Base-by-base conservation (phyloP, 2,888 invertebrate genomes). In the Oxyteleia sp. region DNA sequence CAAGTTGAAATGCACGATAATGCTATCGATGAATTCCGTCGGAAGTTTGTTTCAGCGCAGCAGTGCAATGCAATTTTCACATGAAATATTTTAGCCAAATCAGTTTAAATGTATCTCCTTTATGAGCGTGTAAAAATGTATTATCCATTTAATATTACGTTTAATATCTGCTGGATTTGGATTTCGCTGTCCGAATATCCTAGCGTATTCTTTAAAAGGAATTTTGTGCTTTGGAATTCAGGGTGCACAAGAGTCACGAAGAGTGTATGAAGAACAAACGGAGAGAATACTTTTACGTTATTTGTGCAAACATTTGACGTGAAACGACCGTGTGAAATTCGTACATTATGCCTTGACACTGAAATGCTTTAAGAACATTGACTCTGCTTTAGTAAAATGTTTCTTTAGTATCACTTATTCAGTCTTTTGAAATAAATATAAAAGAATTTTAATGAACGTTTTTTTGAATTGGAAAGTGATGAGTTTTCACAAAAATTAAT, bases 321-420 rank as follows among this genome's bases (percentile, higher is more conserved):
- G 13, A 7, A 45, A 45, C 43, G 43, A 45, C 15, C 4, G 15
- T 15, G 16, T 45, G 43, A 45, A 45, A 45, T 45, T 45, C 43
- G 7, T 13, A 15, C 43, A 45, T 45, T 45, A 45, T 45, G 43
- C 15, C 16, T 45, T 45, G 43, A 45, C 43, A 45, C 43, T 45
- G 43, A 45, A 45, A 45, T 16, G 43, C 43, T 45, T 15, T 45
- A 45, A 45, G 43, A 45, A 15, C 15, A 45, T 45, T 45, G 43
- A 15, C 15, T 45, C 16, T 15, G 43, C 43, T 45, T 45, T 15
- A 4, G 43, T 45, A 15, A 16, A 45, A 45, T 45, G 7, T 45
- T 45, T 45, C 38, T 38, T 38, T 38, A 38, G 38, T 38, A 38
- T 38, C n/a, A 38, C 38, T 38, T 38, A 38, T 11, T 8, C 38